Evolutionary conservation across 2,113 vertebrate species (phyloP), one percentile per base, ranked within the genome.

Genomic region (Agelaius phoeniceus): DNA sequence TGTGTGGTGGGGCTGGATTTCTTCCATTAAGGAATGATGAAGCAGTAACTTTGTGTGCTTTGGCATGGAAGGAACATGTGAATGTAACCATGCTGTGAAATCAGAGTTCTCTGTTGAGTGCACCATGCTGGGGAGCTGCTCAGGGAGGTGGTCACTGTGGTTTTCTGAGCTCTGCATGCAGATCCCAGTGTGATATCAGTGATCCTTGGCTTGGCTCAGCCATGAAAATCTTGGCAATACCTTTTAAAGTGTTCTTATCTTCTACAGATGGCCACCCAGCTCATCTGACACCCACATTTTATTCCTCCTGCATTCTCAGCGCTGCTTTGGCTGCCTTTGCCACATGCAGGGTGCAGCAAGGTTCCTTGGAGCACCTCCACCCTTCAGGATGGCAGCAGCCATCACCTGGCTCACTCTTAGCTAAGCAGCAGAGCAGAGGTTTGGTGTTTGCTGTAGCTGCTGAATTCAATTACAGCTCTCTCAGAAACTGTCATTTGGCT

Each of bases 401-500:
- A 48, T 90, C 81, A 69, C 39, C 65, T 91, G 43, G 33, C 82
- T 95, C 33, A 4, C 62, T 69, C 43, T 71, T 41, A 71, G 71
- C 63, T 74, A 6, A 76, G 44, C 4, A 87, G 49, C 74, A 83
- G 46, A 95, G 89, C 67, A 67, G 51, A 90, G 72, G 43, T 67
- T 71, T 59, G 59, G 31, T 87, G 85, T 81, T 89, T 88, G 58
- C 76, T 78, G 72, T 28, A 78, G 65, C 44, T 89, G 78, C 61
- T 73, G 72, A 74, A 84, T 84, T 92, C 85, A 65, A 28, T 90
- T 74, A 23, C 26, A 75, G 68, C 84, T 94, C 72, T 96, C 57
- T 39, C 61, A 89, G 65, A 57, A 93, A 18, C 78, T 95, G 79
- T 78, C 79, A 72, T 74, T 84, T 94, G 75, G 20, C 82, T 92